Percentiles rank a stretch among this genome's conserved stretches.
These are phyloP conservation scores for Dynastes maya DNA, from an alignment of 2,888 invertebrate genomes.

Conservation along the genomic window DNA sequence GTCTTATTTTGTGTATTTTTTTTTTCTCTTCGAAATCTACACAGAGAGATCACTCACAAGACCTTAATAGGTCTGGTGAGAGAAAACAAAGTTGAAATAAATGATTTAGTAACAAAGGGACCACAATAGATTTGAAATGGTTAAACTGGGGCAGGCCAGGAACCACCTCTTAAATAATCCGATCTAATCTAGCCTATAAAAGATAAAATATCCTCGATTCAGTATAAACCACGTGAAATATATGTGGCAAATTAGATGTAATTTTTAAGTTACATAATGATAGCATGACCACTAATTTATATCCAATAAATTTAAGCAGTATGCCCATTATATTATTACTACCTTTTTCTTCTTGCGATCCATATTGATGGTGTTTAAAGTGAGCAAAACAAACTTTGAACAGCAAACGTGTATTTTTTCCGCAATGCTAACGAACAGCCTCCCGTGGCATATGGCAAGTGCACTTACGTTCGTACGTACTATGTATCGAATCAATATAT, in stretches of 20 bases:
- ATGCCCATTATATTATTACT: neutral
- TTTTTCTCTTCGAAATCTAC: too few relatives aligned
- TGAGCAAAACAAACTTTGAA: neutral
- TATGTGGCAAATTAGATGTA: neutral
- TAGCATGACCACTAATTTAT: neutral
- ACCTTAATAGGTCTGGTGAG: too few relatives aligned
- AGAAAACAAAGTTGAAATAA: too few relatives aligned
- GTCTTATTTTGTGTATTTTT: too few relatives aligned
- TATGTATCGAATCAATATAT: neutral
- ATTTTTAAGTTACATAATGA: neutral
- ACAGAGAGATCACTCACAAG: too few relatives aligned
- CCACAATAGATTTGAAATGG: too few relatives aligned
- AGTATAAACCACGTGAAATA: neutral
- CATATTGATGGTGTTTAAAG: neutral
- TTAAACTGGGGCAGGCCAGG: too few relatives aligned
- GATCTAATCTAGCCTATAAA: too few relatives aligned
- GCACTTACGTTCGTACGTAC: neutral
- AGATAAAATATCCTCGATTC: neutral
- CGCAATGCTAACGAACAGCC: neutral
- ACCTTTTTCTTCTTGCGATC: neutral
- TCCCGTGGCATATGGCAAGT: conserved; percentile 10
- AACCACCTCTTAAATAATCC: too few relatives aligned
- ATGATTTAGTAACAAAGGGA: too few relatives aligned
- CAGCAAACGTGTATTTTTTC: neutral
- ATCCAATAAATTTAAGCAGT: neutral